Evolutionary conservation across 2,888 invertebrate species (phyloP), one percentile per base, ranked within the genome.

Genomic region (Apodemia zela): DNA sequence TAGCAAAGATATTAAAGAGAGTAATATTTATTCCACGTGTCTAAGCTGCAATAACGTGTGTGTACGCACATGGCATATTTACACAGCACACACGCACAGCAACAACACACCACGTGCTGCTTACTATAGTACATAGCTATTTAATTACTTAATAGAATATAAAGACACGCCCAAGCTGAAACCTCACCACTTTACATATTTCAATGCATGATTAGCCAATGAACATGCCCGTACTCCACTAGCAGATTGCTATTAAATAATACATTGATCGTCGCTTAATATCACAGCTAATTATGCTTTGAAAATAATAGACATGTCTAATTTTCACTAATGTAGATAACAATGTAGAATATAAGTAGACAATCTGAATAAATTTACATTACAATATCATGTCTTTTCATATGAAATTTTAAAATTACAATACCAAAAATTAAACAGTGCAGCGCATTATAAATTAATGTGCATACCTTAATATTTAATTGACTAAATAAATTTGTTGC

Each of bases 1-100:
- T 93, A 93, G 93, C 93, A 93, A 93, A 93, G 93, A 93, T 93
- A 93, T 93, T 89, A 91, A 92, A 91, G 91, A 92, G 92, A 92
- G 86, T 92, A 90, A 90, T 90, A 90, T 88, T 87, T 87, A 88
- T 88, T 84, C 87, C 85, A 87, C 87, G 89, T 89, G 90, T 90
- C 88, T 87, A 90, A 91, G 90, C 90, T 88, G 90, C 89, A 86
- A 84, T 81, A 84, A 84, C 86, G 87, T 91, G 90, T 91, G 91
- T 91, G 89, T 89, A 89, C 88, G 89, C 90, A 84, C 88, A 69
- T 83, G 89, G 90, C 89, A 89, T 90, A 91, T 91, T 88, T 91
- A 91, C 91, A 90, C 86, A 85, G 87, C 89, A 90, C 90, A 90
- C 91, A 90, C 89, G 85, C 81, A 81, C 73, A 73, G 87, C 89